A percentile compares a stretch with the other conserved stretches of the same genome.
These are phyloP conservation scores for Ochotona princeps DNA, from an alignment of 2,113 vertebrate genomes.

Conservation along the genomic window DNA sequence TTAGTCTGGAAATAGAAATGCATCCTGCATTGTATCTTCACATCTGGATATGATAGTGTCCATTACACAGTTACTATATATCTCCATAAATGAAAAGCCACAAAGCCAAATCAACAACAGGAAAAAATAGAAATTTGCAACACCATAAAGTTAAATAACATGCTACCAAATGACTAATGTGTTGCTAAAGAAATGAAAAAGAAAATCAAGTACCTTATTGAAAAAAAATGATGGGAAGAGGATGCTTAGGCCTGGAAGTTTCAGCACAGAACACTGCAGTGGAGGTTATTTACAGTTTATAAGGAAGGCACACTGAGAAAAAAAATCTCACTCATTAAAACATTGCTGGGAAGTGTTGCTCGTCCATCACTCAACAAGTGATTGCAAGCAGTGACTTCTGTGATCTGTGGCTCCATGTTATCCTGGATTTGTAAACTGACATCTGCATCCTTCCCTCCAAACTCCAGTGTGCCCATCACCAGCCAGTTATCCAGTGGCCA, in stretches of 20 bases:
- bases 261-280: neutral
- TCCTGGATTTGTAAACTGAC: conserved; percentile 18
- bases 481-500: neutral
- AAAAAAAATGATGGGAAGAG: too few species aligned
- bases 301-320: neutral
- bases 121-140: too few species aligned
- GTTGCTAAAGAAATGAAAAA: too few species aligned
- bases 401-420: neutral
- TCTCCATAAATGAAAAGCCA: too few species aligned
- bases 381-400: neutral
- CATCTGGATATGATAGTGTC: too few species aligned
- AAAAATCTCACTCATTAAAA: neutral
- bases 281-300: neutral
- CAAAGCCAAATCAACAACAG: too few species aligned
- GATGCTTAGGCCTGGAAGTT: neutral
- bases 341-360: neutral
- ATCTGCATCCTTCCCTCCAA: neutral
- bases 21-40: too few species aligned
- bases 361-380: neutral
- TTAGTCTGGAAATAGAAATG: too few species aligned
- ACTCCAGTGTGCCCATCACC: neutral
- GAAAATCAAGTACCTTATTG: too few species aligned
- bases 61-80: too few species aligned
- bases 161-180: too few species aligned
- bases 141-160: too few species aligned